Conservation (phyloP, 2,113 vertebrate species). For the Silurus meridionalis region DNA sequence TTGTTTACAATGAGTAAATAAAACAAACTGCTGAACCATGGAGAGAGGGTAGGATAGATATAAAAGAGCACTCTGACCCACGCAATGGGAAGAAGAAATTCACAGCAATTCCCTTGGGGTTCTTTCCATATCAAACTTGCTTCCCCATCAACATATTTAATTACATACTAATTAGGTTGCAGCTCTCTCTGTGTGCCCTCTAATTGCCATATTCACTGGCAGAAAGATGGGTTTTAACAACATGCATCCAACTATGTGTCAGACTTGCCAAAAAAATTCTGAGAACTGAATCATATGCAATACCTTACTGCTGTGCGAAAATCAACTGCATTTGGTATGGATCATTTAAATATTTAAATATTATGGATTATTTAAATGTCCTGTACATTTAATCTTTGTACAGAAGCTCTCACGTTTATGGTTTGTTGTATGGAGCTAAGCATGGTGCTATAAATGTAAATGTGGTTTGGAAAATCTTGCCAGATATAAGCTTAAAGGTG, state of each 20-base stretch:
- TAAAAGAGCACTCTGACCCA: not conserved
- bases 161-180: slow-evolving; percentile 27
- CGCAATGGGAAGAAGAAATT: not conserved
- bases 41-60: slow-evolving; percentile 27
- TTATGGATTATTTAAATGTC: too few species aligned
- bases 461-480: not conserved
- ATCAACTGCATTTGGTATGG: not conserved
- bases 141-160: not conserved
- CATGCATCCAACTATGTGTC: not conserved
- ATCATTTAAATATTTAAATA: not conserved
- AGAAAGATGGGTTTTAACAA: not conserved
- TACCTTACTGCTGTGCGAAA: not conserved
- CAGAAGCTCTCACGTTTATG: too few species aligned
- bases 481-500: not conserved
- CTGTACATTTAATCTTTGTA: too few species aligned
- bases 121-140: not conserved
- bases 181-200: slow-evolving; percentile 11
- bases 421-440: not conserved
- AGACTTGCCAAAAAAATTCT: not conserved
- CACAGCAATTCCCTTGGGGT: not conserved
- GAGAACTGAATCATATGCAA: not conserved
- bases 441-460: not conserved
- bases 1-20: slow-evolving; percentile 43
- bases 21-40: slow-evolving; percentile 45
- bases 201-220: not conserved